Evolutionary conservation across 1,140 invertebrate species (phyloP), one percentile per base, ranked within the genome.

Genomic region (Oscheius sp.): DNA sequence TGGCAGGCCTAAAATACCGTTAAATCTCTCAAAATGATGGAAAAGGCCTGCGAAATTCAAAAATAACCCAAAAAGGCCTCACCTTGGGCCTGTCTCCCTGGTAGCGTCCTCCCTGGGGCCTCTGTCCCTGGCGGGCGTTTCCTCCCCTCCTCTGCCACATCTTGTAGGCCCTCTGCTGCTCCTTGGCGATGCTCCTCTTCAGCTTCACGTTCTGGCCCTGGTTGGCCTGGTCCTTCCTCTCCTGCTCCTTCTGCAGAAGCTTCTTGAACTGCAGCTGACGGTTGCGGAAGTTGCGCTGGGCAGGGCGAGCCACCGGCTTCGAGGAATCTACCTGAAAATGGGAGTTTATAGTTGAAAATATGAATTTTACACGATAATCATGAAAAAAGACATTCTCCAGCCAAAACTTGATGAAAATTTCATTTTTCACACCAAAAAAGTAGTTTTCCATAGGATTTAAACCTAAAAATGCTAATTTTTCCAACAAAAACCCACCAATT

Each of bases 101-200:
- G n/a, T 59, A 68, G 18, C 71, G 34, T 4, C 76, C 76, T n/a
- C 68, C 70, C 34, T 58, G 46, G 20, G 59, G 71, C 15, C 77
- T 62, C 7, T 58, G 65, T 64, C 76, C 76, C 32, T 68, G 73
- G 38, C 75, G 68, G 35, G 65, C 78, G 32, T 65, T 68, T 66
- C 78, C 78, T 67, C 81, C 81, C 13, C 81, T 73, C 38, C 80
- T 73, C 59, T 81, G 80, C 77, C 81, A 82, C 67, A 79, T 66
- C 63, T 82, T 82, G 72, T 72, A 84, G 2, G 80, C 80, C 1
- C 77, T 52, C 73, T 79, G 79, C 45, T 82, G 81, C 42, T 84
- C 82, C 55, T 83, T 83, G 26, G 77, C 81, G 28, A 83, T 82
- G 55, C 73, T 77, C 34, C 81, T 73, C 78, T 84, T 84, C 76